These are phyloP conservation scores for Nephrotoma flavescens DNA, from an alignment of 2,888 invertebrate genomes.

Conservation along the genomic window DNA sequence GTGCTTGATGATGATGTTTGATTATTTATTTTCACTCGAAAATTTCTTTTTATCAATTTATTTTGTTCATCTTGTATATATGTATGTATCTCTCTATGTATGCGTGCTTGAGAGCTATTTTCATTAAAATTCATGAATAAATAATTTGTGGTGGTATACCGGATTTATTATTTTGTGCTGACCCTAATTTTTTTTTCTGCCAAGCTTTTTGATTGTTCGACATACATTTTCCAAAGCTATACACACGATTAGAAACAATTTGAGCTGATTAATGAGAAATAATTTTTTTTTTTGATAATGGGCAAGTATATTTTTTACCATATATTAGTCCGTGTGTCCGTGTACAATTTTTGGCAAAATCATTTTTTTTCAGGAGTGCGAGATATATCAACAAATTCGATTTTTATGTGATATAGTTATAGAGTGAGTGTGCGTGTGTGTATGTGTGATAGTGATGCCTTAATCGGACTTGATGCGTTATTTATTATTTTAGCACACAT, in stretches of 20 bases:
- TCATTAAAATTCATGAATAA: neutral
- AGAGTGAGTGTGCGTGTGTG: neutral
- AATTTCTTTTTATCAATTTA: neutral
- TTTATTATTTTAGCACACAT: neutral
- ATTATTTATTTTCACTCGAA: neutral
- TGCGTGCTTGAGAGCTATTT: neutral
- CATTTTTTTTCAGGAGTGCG: neutral
- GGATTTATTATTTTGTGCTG: neutral
- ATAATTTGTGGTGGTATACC: neutral
- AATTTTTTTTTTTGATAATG: neutral
- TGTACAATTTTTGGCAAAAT: neutral
- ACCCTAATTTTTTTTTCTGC: neutral
- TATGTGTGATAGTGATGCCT: neutral
- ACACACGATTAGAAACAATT: neutral
- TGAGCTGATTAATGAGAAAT: neutral
- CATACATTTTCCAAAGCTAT: neutral
- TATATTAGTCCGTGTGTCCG: neutral
- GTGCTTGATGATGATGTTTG: neutral
- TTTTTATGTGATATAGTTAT: neutral
- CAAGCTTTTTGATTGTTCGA: neutral
- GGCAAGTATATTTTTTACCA: neutral
- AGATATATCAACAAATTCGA: neutral
- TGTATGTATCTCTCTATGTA: neutral
- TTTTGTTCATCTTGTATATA: neutral
- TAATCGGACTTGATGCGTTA: neutral